A percentile compares a stretch with the other conserved stretches of the same genome.
Evolutionary conservation across 1,140 invertebrate genomes (phyloP).

Genomic region (Glossosoma conforme): DNA sequence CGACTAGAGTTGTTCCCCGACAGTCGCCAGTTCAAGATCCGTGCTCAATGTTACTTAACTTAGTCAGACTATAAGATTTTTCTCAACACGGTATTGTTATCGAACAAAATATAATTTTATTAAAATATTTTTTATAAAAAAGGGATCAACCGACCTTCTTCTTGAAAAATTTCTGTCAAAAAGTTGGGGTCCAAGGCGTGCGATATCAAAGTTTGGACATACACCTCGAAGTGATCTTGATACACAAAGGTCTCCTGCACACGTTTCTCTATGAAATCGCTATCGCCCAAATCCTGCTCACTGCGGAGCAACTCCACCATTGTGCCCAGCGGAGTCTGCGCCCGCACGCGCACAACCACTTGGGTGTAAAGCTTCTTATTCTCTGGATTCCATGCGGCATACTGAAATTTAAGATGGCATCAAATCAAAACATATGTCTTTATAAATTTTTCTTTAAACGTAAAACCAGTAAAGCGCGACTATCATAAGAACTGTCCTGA

Average conservation of each 20-base stretch:
- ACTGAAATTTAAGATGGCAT: too few relatives aligned
- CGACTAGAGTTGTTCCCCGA: too few relatives aligned
- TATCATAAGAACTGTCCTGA: too few relatives aligned
- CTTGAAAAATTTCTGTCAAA: constrained; percentile 80
- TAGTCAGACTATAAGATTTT: too few relatives aligned
- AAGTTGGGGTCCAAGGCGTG: constrained; percentile 87
- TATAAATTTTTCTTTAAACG: too few relatives aligned
- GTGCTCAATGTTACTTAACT: too few relatives aligned
- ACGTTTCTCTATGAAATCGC: constrained; percentile 66
- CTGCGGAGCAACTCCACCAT: constrained; percentile 75
- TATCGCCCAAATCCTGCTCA: constrained; percentile 65
- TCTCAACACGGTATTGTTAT: too few relatives aligned
- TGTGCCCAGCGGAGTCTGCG: constrained; percentile 67
- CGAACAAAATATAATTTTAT: background rate
- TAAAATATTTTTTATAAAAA: background rate
- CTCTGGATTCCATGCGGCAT: constrained; percentile 74
- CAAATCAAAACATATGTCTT: too few relatives aligned
- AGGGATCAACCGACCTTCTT: constrained; percentile 65
- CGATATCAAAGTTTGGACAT: constrained; percentile 84
- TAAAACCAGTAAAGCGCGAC: too few relatives aligned
- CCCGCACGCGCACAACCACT: constrained; percentile 67
- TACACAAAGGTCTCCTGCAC: constrained; percentile 71
- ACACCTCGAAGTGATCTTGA: constrained; percentile 85
- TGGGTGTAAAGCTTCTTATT: constrained; percentile 73
- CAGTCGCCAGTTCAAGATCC: too few relatives aligned